These are phyloP conservation scores for Vicugna pacos DNA, from an alignment of 2,113 vertebrate species.

Conservation along the genomic window DNA sequence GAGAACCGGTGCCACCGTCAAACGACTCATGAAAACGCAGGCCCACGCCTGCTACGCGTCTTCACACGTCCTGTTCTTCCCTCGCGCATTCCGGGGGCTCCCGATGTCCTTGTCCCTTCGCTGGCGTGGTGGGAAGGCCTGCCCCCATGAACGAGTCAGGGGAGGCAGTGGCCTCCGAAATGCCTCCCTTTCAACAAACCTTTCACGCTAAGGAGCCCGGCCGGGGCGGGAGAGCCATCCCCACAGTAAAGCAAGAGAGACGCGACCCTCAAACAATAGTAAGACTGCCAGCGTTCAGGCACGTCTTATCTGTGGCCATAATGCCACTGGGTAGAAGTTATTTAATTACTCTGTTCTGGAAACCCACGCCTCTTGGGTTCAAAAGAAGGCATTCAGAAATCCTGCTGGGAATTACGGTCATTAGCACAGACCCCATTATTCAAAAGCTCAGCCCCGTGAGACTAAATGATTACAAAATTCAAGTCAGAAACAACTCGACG, in stretches of 20 bases:
- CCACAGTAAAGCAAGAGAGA: conserved; percentile 76
- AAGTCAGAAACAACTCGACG: too few species aligned
- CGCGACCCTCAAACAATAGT: conserved; percentile 45
- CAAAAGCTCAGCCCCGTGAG: conserved; percentile 5
- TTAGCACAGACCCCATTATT: conserved; percentile 59
- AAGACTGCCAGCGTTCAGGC: conserved; percentile 41
- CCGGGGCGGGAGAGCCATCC: background rate
- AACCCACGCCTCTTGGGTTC: conserved; percentile 51
- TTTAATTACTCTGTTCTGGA: conserved; percentile 72
- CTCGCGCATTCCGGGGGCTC: conserved; percentile 78
- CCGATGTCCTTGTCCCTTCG: too few species aligned
- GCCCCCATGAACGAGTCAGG: conserved; percentile 84
- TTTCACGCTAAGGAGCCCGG: conserved; percentile 80
- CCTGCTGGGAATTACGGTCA: conserved; percentile 59
- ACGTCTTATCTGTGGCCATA: conserved; percentile 20
- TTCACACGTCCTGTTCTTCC: conserved; percentile 81
- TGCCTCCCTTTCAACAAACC: conserved; percentile 83
- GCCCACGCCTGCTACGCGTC: conserved; percentile 69
- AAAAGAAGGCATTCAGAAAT: conserved; percentile 66
- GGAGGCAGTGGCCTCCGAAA: conserved; percentile 84
- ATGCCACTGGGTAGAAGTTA: conserved; percentile 64
- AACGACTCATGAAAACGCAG: conserved; percentile 83
- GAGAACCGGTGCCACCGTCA: conserved; percentile 83
- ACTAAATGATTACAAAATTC: conserved; percentile 49
- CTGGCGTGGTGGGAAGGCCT: background rate